These are phyloP conservation scores for Medauroidea extradentata DNA, from an alignment of 1,140 invertebrate species.

Conservation along the genomic window DNA sequence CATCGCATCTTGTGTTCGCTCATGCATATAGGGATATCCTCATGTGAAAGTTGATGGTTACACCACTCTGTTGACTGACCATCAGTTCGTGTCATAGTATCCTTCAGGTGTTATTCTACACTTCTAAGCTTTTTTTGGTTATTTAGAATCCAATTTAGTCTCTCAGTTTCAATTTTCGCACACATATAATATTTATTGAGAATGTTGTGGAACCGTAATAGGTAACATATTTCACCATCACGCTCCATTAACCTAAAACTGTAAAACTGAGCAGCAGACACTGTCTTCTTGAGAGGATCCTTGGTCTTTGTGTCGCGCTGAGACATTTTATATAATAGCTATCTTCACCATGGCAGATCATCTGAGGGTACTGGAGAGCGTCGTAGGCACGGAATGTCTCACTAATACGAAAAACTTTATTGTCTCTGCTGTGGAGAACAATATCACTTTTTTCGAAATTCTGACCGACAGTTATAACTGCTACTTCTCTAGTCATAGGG, in stretches of 20 bases:
- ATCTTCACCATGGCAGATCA: no score
- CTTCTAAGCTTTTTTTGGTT: conserved; percentile 35
- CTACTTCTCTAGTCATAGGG: no score
- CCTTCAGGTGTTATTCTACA: conserved; percentile 30
- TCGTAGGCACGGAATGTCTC: conserved; percentile 33
- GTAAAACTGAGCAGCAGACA: conserved; percentile 31
- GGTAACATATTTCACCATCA: conserved; percentile 24
- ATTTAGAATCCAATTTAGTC: conserved; percentile 33
- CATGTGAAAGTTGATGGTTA: conserved; percentile 45
- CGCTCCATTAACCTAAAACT: conserved; percentile 32
- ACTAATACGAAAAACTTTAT: conserved; percentile 22
- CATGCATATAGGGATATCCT: conserved; percentile 39
- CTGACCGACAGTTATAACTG: no score
- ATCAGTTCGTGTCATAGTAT: conserved; percentile 14
- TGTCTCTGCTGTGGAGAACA: neutral
- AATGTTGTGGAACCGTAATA: conserved; percentile 29
- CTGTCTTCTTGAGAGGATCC: conserved; percentile 28
- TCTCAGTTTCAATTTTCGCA: conserved; percentile 38
- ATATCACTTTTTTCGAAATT: conserved; percentile 6
- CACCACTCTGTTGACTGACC: conserved; percentile 20
- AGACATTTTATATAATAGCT: neutral
- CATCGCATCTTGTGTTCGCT: conserved; percentile 26
- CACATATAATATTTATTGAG: conserved; percentile 39
- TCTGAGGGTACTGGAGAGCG: conserved; percentile 18
- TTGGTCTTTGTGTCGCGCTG: no score